Evolutionary conservation across 2,113 vertebrate species (phyloP).

Genomic region (Microtus oregoni): DNA sequence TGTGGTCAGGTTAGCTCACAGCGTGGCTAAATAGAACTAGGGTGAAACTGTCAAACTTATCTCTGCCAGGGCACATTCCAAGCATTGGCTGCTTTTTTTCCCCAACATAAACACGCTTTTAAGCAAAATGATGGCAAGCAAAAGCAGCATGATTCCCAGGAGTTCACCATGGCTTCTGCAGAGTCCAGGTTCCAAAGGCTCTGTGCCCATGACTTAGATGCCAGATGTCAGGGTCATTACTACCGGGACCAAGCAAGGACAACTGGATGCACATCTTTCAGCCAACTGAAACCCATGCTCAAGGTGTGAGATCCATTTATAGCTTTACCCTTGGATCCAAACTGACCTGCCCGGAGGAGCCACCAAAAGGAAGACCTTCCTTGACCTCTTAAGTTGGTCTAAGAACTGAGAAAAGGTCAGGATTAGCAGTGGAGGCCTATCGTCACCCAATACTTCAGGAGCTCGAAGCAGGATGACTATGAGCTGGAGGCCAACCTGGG

Average conservation of each 20-base stretch:
- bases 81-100: neutral
- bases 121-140: slow-evolving; percentile 19
- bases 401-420: neutral
- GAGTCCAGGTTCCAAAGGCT: neutral
- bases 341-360: neutral
- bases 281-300: neutral
- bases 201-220: neutral
- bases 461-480: neutral
- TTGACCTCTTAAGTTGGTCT: slow-evolving; percentile 42
- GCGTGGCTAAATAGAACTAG: neutral
- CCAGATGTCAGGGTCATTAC: neutral
- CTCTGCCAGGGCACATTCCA: neutral
- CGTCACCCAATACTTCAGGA: neutral
- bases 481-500: neutral
- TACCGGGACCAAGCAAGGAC: neutral
- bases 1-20: neutral
- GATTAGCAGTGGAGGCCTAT: neutral
- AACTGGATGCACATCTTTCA: neutral
- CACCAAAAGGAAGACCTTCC: neutral
- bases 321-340: slow-evolving; percentile 53
- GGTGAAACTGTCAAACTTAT: neutral
- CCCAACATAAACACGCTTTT: neutral
- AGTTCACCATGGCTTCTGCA: slow-evolving; percentile 10
- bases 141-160: slow-evolving; percentile 63
- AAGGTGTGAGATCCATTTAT: neutral